Base-by-base conservation (phyloP, 2,888 invertebrate genomes). In the Myathropa florea region DNA sequence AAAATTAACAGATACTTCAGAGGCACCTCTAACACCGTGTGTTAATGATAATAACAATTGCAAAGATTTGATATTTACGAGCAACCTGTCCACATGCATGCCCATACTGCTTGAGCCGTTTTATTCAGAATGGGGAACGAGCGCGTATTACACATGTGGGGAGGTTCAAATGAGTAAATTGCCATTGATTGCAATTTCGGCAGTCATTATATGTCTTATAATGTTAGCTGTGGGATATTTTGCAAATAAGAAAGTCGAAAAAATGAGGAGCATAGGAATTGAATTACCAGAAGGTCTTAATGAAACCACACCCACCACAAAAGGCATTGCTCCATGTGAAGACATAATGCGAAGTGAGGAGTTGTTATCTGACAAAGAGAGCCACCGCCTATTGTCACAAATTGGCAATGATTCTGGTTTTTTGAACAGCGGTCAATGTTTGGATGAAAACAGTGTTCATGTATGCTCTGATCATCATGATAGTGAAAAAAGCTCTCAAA, bases 211-310 rank as follows among this genome's bases (percentile, higher is more conserved):
- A 46, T 73, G 88, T 14, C 59, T 88, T 1, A 36, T 79, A 0
- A 53, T 85, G 6, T 78, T 89, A 61, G 78, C 88, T 0, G 82
- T 89, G 0, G 28, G 85, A 10, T 89, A 88, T 23, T 89, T 88
- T 64, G 73, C 88, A 12, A 89, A 89, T 0, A 89, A 89, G 28
- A 90, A 90, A 71, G 89, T 89, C 33, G 88, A 89, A n/a, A 89
- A 89, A 85, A 91, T 91, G 91, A 90, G 90, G 71, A 90, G 90
- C 68, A 90, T 91, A 68, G 88, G 89, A n/a, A 88, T 90, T 1
- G 88, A 89, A 24, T 83, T 91, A 21, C 91, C 91, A 3, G 89
- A 89, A 10, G 90, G 90, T 12, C 78, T 91, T 39, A 89, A 88
- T 7, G 90, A 90, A 72, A 88, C 89, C 39, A 88, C 88, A 61